These are phyloP conservation scores for Nothocercus julius DNA, from an alignment of 2,113 vertebrate genomes.

Conservation along the genomic window DNA sequence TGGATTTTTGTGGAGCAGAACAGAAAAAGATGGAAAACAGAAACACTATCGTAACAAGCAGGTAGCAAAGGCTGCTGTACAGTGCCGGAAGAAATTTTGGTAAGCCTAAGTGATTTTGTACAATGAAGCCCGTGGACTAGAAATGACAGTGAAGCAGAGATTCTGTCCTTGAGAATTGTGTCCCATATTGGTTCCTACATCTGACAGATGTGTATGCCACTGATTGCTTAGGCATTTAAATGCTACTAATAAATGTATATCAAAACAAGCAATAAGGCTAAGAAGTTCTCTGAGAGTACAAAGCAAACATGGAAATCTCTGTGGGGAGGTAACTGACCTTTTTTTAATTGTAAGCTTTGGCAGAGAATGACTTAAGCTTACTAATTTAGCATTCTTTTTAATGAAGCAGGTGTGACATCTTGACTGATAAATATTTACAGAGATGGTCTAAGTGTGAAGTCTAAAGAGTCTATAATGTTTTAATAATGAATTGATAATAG, in stretches of 20 bases:
- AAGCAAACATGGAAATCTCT: constrained; percentile 37
- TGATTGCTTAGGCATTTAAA: constrained; percentile 61
- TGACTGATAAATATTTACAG: constrained; percentile 8
- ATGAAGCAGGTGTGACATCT: constrained; percentile 47
- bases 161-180: neutral
- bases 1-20: constrained; percentile 48
- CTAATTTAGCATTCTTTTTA: neutral
- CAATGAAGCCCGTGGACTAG: neutral
- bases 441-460: neutral
- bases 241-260: constrained; percentile 4
- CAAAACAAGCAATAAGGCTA: constrained; percentile 7
- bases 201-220: neutral
- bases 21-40: neutral
- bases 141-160: neutral
- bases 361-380: constrained; percentile 6
- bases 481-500: neutral
- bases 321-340: constrained; percentile 59
- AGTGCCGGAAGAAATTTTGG: neutral
- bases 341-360: constrained; percentile 10
- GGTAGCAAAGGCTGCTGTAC: neutral
- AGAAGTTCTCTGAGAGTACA: constrained; percentile 18
- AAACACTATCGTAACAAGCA: constrained; percentile 40
- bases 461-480: neutral
- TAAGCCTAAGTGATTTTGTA: neutral
- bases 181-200: neutral